Base-by-base conservation (phyloP, 53 echinoderm and acorn worm species). In the Pentamera pediparva region DNA sequence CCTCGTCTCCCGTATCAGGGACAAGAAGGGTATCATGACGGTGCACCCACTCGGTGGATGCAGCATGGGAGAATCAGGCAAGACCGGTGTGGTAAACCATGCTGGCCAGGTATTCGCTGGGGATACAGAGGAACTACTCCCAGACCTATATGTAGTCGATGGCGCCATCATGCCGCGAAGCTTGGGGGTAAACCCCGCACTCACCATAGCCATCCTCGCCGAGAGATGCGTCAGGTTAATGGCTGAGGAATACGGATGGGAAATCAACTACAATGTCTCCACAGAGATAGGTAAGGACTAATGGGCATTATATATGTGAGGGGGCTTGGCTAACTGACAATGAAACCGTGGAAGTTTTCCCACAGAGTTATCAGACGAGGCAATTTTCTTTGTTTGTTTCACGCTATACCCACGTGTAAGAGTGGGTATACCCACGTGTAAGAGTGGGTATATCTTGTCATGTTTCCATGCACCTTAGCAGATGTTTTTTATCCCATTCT, bases 41-140 rank as follows among this genome's bases (percentile, higher is more conserved):
- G 85, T 85, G 10, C 85, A 85, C 51, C 85, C 85, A 8, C 80
- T 85, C 2, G 85, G 85, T 13, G 85, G 85, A 3, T 85, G 85
- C 37, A 39, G 74, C 22, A 85, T 85, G 85, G 85, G 62, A 15
- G 80, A 85, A 10, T 56, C 79, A 17, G 85, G 85, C 12, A 47
- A 32, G 5, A 51, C 39, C 32, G 86, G 86, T 20, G 86, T 81
- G 13, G 76, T 81, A 3, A 75, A 86, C 37, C 86, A 86, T 35
- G 35, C 81, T 15, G 86, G 86, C 37, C 69, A 75, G 26, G 86
- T 86, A 5, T 86, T 86, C 58, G 32, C 12, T 36, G 86, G 81
- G n/a, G 76, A 86, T 9, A 65, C 64, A 11, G 69, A 51, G 1
- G 86, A 76, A 11, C 24, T 76, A 0, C 76, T 69, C 33, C 81